Base-by-base conservation (phyloP, 2,797 vertebrate species). In the Leptoclinus maculatus region DNA sequence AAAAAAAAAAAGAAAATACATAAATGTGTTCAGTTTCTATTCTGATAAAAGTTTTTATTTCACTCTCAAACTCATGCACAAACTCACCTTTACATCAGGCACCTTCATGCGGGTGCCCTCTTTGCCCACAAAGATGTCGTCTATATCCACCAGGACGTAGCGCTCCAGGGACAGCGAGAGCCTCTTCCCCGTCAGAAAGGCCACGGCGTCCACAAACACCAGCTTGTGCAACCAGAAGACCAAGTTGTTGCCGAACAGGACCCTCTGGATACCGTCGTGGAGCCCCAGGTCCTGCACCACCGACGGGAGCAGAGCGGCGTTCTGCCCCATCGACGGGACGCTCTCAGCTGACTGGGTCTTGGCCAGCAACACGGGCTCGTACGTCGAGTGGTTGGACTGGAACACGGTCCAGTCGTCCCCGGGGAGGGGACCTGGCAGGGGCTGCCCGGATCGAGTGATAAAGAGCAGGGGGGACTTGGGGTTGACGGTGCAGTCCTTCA, bases 371-470 rank as follows among this genome's bases (percentile, higher is more conserved):
- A 99, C 97, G 0, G 98, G 97, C 92, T 99, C 97, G 0, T 99
- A 99, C 23, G 98, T 99, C 47, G 98, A 98, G 91, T 99, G 98
- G 94, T 99, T 99, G 76, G 98, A 99, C 94, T 99, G 98, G 92
- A 99, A 99, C 73, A 99, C 97, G 0, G 98, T 99, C 98, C 98
- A 99, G 92, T 99, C 97, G 23, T 99, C 98, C 0, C 98, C 98
- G 0, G 98, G 98, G 53, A 99, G 95, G 23, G 98, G 96, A 0
- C 98, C 98, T 10, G 96, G 97, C 88, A 97, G 96, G 43, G 97
- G 96, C 92, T 99, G 97, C 0, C 96, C 97, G 25, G 97, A 96
- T 47, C 96, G 96, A 0, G 98, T 99, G 93, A 99, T 98, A 10
- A 98, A 97, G 56, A 99, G 96, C 73, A 99, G 94, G 0, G 98